Evolutionary conservation across 23 tunicate genomes (phyloP).

Genomic region (Ascidia mentula): DNA sequence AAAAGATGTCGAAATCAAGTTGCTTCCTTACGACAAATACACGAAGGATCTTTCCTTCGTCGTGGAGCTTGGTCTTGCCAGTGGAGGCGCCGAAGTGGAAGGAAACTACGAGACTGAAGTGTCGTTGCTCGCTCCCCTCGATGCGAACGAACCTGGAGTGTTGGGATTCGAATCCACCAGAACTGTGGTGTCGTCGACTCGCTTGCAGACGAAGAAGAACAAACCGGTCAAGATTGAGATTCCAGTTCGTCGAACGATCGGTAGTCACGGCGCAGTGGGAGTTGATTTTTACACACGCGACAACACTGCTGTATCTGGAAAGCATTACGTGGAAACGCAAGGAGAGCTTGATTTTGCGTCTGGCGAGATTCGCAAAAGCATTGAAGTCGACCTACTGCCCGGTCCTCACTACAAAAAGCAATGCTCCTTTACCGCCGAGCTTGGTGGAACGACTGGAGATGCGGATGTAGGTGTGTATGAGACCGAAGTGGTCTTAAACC

Average conservation of each 20-base stretch:
- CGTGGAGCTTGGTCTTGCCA: conserved; percentile 68
- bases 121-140: conserved; percentile 46
- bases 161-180: conserved; percentile 59
- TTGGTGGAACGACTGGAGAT: conserved; percentile 78
- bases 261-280: conserved; percentile 74
- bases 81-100: conserved; percentile 73
- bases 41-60: conserved; percentile 39
- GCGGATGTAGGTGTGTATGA: conserved; percentile 91
- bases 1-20: conserved; percentile 43
- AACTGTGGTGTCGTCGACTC: conserved; percentile 10
- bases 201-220: neutral
- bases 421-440: conserved; percentile 55
- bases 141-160: conserved; percentile 71
- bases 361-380: conserved; percentile 43
- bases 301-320: conserved; percentile 91
- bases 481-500: conserved; percentile 67
- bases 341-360: conserved; percentile 64
- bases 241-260: conserved; percentile 79
- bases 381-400: conserved; percentile 55
- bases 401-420: conserved; percentile 44
- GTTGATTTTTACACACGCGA: conserved; percentile 89
- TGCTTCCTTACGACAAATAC: conserved; percentile 32
- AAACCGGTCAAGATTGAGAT: conserved; percentile 33
- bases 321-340: conserved; percentile 65
- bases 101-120: conserved; percentile 83